Conservation (phyloP, 2,888 invertebrate species). For the Plusia festucae region DNA sequence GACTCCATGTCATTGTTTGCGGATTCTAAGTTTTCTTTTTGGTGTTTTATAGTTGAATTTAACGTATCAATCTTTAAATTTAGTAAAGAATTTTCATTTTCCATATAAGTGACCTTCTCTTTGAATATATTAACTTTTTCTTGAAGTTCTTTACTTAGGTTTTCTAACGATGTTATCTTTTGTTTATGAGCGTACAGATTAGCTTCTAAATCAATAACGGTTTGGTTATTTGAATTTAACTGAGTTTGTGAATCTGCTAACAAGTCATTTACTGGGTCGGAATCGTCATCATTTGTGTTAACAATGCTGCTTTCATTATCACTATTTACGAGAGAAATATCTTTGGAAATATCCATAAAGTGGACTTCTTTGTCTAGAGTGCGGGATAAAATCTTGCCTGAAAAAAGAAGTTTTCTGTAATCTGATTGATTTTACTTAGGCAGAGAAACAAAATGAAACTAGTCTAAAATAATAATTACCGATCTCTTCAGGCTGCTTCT, state of each 20-base stretch:
- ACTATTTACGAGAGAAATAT: conserved; percentile 76
- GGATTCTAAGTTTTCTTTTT: conserved; percentile 68
- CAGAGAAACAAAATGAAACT: not conserved
- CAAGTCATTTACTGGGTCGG: conserved; percentile 59
- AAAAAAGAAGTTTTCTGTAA: conserved; percentile 12
- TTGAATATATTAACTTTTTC: conserved; percentile 65
- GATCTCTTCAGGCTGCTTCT: conserved; percentile 63
- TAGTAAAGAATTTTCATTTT: conserved; percentile 73
- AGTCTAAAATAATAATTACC: conserved; percentile 63
- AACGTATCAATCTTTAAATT: conserved; percentile 73
- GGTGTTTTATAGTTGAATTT: conserved; percentile 72
- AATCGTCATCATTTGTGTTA: conserved; percentile 62
- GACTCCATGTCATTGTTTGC: conserved; percentile 74
- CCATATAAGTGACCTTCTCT: conserved; percentile 65
- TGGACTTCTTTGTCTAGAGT: conserved; percentile 65
- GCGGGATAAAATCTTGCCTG: conserved; percentile 65
- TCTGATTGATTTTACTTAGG: too few relatives aligned
- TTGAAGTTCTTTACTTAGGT: conserved; percentile 68
- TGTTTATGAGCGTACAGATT: conserved; percentile 69
- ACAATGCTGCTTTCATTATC: conserved; percentile 72
- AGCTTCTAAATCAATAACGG: conserved; percentile 71
- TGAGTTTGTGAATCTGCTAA: conserved; percentile 68
- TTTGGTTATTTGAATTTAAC: conserved; percentile 67
- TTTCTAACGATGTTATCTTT: conserved; percentile 72
- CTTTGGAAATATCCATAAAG: conserved; percentile 78